Evolutionary conservation across 2,113 vertebrate species (phyloP).

Genomic region (Prunella himalayana): DNA sequence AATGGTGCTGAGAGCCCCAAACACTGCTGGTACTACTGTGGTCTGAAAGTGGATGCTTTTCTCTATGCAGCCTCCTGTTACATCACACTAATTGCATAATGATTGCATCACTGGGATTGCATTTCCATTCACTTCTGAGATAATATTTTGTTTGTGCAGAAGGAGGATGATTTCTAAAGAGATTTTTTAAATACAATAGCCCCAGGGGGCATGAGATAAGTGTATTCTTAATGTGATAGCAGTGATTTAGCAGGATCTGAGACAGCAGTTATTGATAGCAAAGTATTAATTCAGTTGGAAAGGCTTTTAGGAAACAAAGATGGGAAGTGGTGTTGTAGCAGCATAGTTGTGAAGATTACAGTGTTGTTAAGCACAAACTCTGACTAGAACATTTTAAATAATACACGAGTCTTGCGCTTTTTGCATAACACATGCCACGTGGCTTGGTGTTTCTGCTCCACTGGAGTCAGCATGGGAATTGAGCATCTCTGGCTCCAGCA

Average conservation of each 20-base stretch:
- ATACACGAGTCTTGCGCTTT: background rate
- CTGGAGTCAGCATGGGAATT: background rate
- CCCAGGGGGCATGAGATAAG: background rate
- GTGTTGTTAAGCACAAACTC: background rate
- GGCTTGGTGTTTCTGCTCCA: conserved; percentile 2
- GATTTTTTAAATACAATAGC: background rate
- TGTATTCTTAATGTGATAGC: background rate
- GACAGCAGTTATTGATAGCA: background rate
- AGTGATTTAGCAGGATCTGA: background rate
- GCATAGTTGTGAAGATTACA: background rate
- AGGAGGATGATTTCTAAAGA: background rate
- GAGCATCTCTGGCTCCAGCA: background rate
- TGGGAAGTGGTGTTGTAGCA: background rate
- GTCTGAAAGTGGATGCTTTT: background rate
- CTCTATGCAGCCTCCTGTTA: background rate
- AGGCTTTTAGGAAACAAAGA: background rate
- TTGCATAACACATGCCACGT: background rate
- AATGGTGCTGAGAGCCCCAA: background rate
- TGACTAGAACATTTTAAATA: conserved; percentile 1
- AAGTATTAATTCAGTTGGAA: background rate
- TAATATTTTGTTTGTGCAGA: background rate
- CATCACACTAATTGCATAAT: background rate
- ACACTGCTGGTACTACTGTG: background rate
- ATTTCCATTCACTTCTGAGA: background rate
- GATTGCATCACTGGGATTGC: background rate